Percentiles rank a stretch among this genome's conserved stretches.
Evolutionary conservation across 2,888 invertebrate species (phyloP).

Genomic region (Asteroscopus sphinx): DNA sequence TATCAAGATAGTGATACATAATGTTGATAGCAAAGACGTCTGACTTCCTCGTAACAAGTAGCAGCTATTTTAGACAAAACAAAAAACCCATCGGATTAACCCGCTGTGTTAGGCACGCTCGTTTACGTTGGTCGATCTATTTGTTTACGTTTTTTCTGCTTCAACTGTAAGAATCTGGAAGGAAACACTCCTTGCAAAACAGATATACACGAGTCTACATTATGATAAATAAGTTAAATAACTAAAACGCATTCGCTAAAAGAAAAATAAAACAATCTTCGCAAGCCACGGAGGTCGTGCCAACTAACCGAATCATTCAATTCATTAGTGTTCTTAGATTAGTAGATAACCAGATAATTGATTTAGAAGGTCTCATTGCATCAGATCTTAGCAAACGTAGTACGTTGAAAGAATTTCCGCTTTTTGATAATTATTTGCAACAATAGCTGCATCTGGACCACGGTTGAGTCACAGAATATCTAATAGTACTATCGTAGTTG

Average conservation of each 20-base stretch:
- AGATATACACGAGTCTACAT: conserved; percentile 28
- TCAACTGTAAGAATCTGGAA: conserved; percentile 40
- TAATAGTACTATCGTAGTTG: no score
- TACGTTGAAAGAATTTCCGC: conserved; percentile 16
- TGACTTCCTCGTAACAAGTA: conserved; percentile 62
- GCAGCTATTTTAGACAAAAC: conserved; percentile 54
- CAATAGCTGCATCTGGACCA: conserved; percentile 13
- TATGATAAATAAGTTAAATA: conserved; percentile 28
- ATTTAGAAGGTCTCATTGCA: conserved; percentile 34
- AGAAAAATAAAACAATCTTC: conserved; percentile 38
- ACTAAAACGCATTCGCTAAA: conserved; percentile 13
- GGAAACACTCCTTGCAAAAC: conserved; percentile 48
- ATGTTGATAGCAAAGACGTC: conserved; percentile 31
- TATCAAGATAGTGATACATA: conserved; percentile 18
- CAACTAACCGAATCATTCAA: conserved; percentile 54
- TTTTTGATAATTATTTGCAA: conserved; percentile 10
- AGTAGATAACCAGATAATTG: conserved; percentile 30
- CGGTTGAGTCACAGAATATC: conserved; percentile 24
- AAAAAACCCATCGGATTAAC: conserved; percentile 80
- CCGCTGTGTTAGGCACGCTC: conserved; percentile 69
- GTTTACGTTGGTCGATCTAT: conserved; percentile 66
- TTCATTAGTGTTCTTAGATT: conserved; percentile 46
- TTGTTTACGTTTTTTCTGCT: conserved; percentile 77
- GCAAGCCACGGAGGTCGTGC: conserved; percentile 55
- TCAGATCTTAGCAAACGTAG: conserved; percentile 14